A percentile compares a stretch with the other conserved stretches of the same genome.
These are phyloP conservation scores for Myopa tessellatipennis DNA, from an alignment of 2,888 invertebrate species.

Conservation along the genomic window DNA sequence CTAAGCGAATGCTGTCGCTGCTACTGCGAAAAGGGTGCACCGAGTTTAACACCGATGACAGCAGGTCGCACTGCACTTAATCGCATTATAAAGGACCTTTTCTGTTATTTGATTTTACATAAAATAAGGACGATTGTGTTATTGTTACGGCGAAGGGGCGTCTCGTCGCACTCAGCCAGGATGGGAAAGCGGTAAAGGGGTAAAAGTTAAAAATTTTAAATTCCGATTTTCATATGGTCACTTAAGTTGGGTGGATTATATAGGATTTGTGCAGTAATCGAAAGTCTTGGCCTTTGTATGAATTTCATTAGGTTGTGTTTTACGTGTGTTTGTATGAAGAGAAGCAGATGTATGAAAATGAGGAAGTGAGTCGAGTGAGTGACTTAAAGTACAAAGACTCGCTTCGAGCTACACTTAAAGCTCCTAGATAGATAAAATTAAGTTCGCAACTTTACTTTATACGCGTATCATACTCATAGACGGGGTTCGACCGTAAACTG, in stretches of 20 bases:
- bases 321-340: no score
- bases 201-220: conserved; percentile 27
- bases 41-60: conserved; percentile 48
- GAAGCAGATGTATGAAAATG: no score
- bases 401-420: no score
- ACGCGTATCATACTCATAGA: neutral
- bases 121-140: conserved; percentile 22
- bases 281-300: neutral
- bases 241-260: conserved; percentile 15
- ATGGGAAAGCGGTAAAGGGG: neutral
- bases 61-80: conserved; percentile 58
- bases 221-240: conserved; percentile 42
- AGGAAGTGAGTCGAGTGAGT: no score
- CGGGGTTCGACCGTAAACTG: conserved; percentile 9
- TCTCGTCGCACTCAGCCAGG: neutral
- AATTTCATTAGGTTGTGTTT: no score
- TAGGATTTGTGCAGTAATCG: conserved; percentile 24
- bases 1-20: neutral
- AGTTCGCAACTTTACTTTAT: neutral
- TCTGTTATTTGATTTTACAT: conserved; percentile 48
- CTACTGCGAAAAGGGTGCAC: neutral
- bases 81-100: conserved; percentile 54
- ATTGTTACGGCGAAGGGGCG: conserved; percentile 17
- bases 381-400: no score
- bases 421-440: neutral